phyloP scores from a whole-genome alignment of 1,140 invertebrate genomes.

The Trichonephila clavata region DNA sequence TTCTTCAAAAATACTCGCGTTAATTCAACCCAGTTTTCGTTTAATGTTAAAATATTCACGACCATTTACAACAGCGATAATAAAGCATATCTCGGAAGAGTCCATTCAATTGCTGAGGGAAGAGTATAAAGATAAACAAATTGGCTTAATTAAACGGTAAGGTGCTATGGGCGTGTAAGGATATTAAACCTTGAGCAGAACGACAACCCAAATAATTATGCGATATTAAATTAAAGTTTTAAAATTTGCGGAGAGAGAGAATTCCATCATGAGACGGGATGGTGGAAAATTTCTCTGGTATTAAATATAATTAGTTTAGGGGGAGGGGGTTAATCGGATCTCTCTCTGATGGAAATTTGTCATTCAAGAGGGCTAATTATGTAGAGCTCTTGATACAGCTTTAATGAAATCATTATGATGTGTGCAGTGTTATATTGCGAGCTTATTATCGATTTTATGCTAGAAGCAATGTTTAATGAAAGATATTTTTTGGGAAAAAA shows the following conservation, averaged over 20 bases:
- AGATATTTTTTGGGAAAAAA: too few relatives aligned
- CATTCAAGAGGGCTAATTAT: not conserved
- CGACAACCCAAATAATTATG: not conserved
- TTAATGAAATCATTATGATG: not conserved
- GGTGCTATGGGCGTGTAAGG: not conserved
- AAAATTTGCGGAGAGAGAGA: not conserved
- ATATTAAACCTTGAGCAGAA: not conserved
- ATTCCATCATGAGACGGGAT: not conserved
- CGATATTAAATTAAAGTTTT: not conserved
- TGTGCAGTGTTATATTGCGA: too few relatives aligned
- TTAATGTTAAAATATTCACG: too few relatives aligned
- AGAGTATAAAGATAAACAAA: too few relatives aligned
- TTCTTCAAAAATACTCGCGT: too few relatives aligned
- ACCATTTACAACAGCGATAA: too few relatives aligned
- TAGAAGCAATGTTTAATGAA: too few relatives aligned
- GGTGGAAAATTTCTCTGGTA: not conserved
- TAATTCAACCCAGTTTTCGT: too few relatives aligned
- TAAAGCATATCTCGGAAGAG: too few relatives aligned
- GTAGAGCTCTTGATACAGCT: not conserved
- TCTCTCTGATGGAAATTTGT: not conserved
- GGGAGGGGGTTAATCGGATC: not conserved
- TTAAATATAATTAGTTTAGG: not conserved
- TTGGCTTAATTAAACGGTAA: too few relatives aligned
- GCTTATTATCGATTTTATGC: too few relatives aligned
- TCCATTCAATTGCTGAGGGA: too few relatives aligned